phyloP scores from a whole-genome alignment of 1,140 invertebrate species.

The Zaprionus gabonicus region DNA sequence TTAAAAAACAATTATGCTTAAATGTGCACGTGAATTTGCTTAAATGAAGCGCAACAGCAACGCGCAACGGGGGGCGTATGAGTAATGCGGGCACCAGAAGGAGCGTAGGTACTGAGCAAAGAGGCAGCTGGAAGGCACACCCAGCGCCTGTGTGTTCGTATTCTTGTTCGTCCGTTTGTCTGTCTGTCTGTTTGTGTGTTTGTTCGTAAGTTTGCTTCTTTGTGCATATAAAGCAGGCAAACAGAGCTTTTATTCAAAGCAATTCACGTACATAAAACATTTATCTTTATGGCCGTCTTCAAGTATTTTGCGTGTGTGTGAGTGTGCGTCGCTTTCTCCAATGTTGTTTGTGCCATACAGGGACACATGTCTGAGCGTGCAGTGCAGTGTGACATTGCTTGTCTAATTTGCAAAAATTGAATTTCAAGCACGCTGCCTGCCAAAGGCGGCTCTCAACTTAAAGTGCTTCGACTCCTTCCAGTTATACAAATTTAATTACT shows the following conservation, averaged over 20 bases:
- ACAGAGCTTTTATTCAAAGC: conserved; percentile 78
- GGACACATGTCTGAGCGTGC: not conserved
- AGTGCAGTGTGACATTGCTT: conserved; percentile 33
- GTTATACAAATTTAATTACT: conserved; percentile 72
- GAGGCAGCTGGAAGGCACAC: not conserved
- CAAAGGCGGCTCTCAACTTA: conserved; percentile 14
- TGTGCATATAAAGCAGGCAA: conserved; percentile 68
- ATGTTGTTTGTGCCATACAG: conserved; percentile 8
- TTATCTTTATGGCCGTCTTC: conserved; percentile 81
- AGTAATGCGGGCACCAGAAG: conserved; percentile 56
- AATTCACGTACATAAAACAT: conserved; percentile 83
- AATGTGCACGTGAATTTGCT: conserved; percentile 71
- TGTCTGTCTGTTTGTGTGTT: conserved; percentile 32
- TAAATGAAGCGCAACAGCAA: conserved; percentile 50
- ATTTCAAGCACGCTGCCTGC: conserved; percentile 29
- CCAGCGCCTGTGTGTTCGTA: not conserved
- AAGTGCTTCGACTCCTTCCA: conserved; percentile 27
- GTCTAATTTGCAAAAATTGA: conserved; percentile 49
- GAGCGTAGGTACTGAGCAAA: conserved; percentile 19
- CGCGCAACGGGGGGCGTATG: conserved; percentile 62
- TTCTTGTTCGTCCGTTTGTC: conserved; percentile 34
- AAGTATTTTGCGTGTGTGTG: conserved; percentile 52
- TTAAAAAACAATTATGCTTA: conserved; percentile 70
- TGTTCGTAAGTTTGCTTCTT: conserved; percentile 42
- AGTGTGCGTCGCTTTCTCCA: conserved; percentile 24